Evolutionary conservation across 2,113 vertebrate species (phyloP).

Genomic region (Heptranchias perlo): DNA sequence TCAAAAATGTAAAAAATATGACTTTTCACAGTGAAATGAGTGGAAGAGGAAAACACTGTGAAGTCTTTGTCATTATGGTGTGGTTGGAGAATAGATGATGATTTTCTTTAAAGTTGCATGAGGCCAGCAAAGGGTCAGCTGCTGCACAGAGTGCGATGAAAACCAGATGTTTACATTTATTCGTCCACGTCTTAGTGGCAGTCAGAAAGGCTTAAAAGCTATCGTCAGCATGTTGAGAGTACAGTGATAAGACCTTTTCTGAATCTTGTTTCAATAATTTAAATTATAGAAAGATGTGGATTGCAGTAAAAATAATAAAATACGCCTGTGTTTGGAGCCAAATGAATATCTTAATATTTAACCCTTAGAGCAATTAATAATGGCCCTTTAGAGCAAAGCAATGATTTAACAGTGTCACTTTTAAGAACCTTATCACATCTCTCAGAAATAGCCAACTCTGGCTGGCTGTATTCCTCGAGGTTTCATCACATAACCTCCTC

Average conservation of each 20-base stretch:
- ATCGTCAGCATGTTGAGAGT: constrained; percentile 10
- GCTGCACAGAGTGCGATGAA: neutral
- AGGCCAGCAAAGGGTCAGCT: neutral
- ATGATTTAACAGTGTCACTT: no score
- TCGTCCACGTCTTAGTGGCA: neutral
- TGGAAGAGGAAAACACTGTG: neutral
- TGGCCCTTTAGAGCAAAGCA: neutral
- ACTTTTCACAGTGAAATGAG: neutral
- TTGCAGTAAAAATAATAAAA: neutral
- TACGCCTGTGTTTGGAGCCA: neutral
- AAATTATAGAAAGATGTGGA: neutral
- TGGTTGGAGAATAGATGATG: neutral
- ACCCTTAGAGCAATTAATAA: neutral
- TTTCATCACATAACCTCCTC: no score
- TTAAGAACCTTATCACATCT: no score
- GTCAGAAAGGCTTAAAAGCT: neutral
- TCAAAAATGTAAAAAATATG: neutral
- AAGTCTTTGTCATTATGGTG: neutral
- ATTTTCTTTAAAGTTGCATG: neutral
- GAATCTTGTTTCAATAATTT: constrained; percentile 16
- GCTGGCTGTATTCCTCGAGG: no score
- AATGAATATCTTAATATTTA: neutral
- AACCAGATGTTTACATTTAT: neutral
- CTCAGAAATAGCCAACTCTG: no score
- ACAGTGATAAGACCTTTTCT: neutral